These are phyloP conservation scores for Osmerus mordax DNA, from an alignment of 2,113 vertebrate genomes.

Conservation along the genomic window DNA sequence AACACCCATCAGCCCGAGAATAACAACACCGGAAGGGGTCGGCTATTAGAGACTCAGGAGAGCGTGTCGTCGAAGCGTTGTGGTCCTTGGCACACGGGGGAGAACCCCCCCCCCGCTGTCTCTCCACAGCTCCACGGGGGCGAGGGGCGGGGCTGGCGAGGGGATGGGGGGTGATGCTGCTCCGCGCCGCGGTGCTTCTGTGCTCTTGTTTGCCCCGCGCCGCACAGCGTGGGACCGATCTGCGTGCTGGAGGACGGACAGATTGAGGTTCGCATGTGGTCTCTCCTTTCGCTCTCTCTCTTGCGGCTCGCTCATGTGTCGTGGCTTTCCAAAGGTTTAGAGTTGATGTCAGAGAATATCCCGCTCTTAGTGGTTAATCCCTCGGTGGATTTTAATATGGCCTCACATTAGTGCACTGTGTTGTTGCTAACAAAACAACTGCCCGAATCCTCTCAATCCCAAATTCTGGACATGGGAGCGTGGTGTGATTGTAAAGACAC, in stretches of 20 bases:
- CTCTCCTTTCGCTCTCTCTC: too few species aligned
- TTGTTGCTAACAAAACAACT: neutral
- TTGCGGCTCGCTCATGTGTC: conserved; percentile 24
- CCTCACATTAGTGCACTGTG: conserved; percentile 3
- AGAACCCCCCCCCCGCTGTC: too few species aligned
- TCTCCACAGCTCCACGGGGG: too few species aligned
- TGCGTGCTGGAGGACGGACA: conserved; percentile 25
- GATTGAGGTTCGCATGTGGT: conserved; percentile 58
- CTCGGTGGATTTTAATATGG: conserved; percentile 48
- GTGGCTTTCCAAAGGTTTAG: conserved; percentile 62
- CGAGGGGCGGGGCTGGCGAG: too few species aligned
- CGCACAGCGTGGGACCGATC: conserved; percentile 4
- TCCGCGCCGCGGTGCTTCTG: too few species aligned
- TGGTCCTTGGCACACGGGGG: too few species aligned
- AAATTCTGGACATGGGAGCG: neutral
- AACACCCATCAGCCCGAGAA: too few species aligned
- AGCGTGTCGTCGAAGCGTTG: too few species aligned
- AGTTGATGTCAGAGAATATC: conserved; percentile 47
- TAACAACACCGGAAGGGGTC: too few species aligned
- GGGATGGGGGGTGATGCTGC: too few species aligned
- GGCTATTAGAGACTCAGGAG: too few species aligned
- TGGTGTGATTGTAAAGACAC: conserved; percentile 1
- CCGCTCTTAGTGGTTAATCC: conserved; percentile 63
- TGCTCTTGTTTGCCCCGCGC: neutral
- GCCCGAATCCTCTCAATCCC: conserved; percentile 1